phyloP scores from a whole-genome alignment of 1,140 invertebrate genomes.

The Zophobas atratus region DNA sequence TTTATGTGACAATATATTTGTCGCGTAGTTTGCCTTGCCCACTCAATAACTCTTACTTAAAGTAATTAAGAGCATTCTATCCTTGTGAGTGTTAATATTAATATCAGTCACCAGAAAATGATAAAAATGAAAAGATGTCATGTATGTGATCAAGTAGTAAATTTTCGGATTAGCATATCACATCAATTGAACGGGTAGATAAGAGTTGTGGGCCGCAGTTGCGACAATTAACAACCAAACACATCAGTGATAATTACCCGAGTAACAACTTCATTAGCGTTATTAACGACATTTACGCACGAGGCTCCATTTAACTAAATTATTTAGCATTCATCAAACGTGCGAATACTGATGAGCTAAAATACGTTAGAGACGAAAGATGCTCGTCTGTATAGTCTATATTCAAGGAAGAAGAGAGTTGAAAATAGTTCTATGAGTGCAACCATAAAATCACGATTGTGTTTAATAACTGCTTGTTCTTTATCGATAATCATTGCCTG shows the following conservation, averaged over 20 bases:
- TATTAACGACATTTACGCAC: slow-evolving; percentile 40
- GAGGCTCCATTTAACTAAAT: slow-evolving; percentile 13
- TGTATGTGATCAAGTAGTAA: slow-evolving; percentile 39
- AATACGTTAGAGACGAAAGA: background rate
- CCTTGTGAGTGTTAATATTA: slow-evolving; percentile 1
- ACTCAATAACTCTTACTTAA: background rate
- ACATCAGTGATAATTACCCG: slow-evolving; percentile 51
- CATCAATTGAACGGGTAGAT: slow-evolving; percentile 45
- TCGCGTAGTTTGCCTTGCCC: too few relatives aligned
- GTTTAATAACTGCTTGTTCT: slow-evolving; percentile 32
- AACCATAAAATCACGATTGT: slow-evolving; percentile 27
- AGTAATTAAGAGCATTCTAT: background rate
- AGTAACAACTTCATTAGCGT: slow-evolving; percentile 51
- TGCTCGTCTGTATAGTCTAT: background rate
- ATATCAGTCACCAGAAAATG: background rate
- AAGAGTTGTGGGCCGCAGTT: slow-evolving; percentile 46
- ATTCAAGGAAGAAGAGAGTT: background rate
- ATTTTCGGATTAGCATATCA: slow-evolving; percentile 48
- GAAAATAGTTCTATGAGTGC: slow-evolving; percentile 5
- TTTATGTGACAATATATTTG: too few relatives aligned
- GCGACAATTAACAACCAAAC: slow-evolving; percentile 50
- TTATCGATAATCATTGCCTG: slow-evolving; percentile 46
- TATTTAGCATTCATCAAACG: slow-evolving; percentile 28
- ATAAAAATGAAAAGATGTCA: slow-evolving; percentile 39
- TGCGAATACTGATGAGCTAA: background rate